Conservation (phyloP, 2,113 vertebrate species). For the Psammodynastes pulverulentus region DNA sequence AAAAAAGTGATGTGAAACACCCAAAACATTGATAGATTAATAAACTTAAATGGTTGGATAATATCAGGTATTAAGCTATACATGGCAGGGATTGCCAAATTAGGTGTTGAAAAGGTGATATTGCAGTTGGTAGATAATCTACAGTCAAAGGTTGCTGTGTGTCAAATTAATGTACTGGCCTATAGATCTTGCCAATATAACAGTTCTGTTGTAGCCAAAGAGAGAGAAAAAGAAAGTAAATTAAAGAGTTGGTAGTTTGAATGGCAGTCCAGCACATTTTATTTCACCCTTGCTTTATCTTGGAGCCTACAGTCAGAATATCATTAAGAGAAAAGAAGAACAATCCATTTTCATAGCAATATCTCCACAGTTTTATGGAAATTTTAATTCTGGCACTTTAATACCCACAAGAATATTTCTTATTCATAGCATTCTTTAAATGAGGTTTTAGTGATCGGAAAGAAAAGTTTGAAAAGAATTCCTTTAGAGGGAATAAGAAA, state of each 20-base stretch:
- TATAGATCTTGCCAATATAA: neutral
- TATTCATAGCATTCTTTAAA: neutral
- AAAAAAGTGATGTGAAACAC: neutral
- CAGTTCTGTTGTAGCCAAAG: neutral
- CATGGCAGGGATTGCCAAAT: neutral
- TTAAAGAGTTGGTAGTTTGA: neutral
- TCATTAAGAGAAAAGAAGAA: neutral
- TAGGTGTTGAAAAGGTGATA: neutral
- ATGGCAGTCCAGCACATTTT: neutral
- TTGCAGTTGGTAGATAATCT: neutral
- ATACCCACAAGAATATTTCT: neutral
- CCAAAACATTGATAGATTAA: neutral
- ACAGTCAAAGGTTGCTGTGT: neutral
- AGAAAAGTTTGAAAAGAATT: neutral
- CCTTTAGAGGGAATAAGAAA: neutral
- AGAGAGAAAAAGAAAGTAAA: neutral
- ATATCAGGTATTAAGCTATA: neutral
- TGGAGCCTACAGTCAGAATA: neutral
- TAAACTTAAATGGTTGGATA: neutral
- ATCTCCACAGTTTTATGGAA: neutral
- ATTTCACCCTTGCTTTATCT: neutral
- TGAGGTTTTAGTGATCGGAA: neutral
- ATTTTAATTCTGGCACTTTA: neutral
- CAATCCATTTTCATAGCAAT: neutral
- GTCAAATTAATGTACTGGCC: neutral